Evolutionary conservation across 2,113 vertebrate genomes (phyloP).

Genomic region (Thymallus thymallus): DNA sequence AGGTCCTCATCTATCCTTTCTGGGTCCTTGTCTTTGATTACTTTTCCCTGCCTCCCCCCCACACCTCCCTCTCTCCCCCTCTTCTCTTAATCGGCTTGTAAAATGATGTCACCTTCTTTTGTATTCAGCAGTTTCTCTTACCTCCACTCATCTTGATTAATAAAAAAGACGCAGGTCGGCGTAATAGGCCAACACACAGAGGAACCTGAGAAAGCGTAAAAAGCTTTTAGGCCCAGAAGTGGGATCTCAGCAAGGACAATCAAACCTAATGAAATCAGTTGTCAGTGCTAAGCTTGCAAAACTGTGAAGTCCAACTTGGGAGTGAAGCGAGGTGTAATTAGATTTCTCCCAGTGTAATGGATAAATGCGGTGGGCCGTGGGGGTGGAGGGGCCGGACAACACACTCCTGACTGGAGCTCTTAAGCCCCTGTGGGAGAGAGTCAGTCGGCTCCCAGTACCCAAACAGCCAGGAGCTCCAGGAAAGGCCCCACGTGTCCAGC

Average conservation of each 20-base stretch:
- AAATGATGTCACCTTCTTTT: conserved; percentile 86
- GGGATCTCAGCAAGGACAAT: conserved; percentile 81
- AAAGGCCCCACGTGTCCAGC: no score
- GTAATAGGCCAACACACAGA: neutral
- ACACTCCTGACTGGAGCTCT: no score
- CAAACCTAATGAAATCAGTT: conserved; percentile 92
- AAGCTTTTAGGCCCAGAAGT: conserved; percentile 80
- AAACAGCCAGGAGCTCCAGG: no score
- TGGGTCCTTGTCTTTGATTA: conserved; percentile 22
- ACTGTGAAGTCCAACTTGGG: conserved; percentile 87
- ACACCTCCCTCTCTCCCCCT: neutral
- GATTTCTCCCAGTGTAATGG: conserved; percentile 88
- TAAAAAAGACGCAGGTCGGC: conserved; percentile 67
- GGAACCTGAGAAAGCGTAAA: conserved; percentile 82
- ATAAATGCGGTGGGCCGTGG: conserved; percentile 81
- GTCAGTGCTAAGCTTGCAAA: conserved; percentile 92
- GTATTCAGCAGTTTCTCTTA: conserved; percentile 83
- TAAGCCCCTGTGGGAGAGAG: no score
- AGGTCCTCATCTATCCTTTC: neutral
- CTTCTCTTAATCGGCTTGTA: conserved; percentile 75
- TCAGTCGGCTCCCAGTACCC: no score
- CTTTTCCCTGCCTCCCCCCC: conserved; percentile 10
- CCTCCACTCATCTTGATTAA: conserved; percentile 87
- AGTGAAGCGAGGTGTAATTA: conserved; percentile 90
- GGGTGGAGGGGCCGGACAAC: conserved; percentile 3